Evolutionary conservation across 2,113 vertebrate species (phyloP).

Genomic region (Pantherophis guttatus): DNA sequence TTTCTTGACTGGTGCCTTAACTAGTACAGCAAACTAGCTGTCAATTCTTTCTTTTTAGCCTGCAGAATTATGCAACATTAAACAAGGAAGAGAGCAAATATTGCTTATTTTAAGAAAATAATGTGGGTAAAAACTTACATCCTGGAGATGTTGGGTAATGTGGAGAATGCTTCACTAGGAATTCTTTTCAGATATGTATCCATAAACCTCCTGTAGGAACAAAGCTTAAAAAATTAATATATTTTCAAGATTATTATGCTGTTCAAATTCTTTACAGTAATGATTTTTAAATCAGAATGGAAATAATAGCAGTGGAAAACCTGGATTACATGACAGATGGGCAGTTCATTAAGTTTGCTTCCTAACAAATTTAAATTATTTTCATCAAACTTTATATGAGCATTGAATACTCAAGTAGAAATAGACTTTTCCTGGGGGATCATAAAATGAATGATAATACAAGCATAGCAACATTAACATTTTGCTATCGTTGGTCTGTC

Average conservation of each 20-base stretch:
- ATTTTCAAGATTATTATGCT: constrained; percentile 5
- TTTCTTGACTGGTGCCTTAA: background rate
- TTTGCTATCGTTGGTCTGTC: background rate
- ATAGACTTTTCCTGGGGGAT: background rate
- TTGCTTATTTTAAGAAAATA: background rate
- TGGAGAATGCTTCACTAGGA: constrained; percentile 79
- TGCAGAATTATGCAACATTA: background rate
- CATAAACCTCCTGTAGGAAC: constrained; percentile 80
- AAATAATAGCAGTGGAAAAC: background rate
- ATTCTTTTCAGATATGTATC: constrained; percentile 85
- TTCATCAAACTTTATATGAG: background rate
- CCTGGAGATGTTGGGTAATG: constrained; percentile 88
- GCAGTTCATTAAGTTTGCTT: background rate
- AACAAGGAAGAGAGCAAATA: background rate
- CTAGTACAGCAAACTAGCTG: background rate
- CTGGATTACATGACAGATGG: background rate
- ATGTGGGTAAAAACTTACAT: constrained; percentile 82
- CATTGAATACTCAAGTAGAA: background rate
- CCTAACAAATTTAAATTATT: background rate
- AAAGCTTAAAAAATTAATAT: constrained; percentile 38
- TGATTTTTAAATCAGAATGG: background rate
- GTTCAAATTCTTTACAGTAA: constrained; percentile 4
- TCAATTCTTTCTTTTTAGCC: background rate
- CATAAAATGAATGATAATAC: background rate
- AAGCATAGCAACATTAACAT: background rate